phyloP scores from a whole-genome alignment of 2,888 invertebrate genomes.

The Machimus atricapillus region DNA sequence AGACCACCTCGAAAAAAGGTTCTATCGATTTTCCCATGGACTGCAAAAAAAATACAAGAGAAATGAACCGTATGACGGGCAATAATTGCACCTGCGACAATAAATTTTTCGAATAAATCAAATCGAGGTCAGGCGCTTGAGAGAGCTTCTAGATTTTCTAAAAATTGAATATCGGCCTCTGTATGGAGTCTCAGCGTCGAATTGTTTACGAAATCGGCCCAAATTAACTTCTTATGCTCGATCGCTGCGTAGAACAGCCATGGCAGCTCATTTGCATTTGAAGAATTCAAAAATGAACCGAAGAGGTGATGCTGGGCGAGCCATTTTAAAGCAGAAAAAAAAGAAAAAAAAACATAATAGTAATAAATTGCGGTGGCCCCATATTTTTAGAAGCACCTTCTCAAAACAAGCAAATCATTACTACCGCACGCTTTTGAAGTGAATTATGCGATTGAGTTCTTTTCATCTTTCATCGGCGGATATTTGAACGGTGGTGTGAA shows the following conservation, averaged over 20 bases:
- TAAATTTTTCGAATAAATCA: constrained; percentile 3
- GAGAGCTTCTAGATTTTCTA: neutral
- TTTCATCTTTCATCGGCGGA: neutral
- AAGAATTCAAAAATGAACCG: neutral
- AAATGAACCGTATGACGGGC: neutral
- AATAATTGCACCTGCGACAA: constrained; percentile 9
- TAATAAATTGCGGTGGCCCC: neutral
- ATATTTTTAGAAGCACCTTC: neutral
- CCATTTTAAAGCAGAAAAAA: neutral
- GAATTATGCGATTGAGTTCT: neutral
- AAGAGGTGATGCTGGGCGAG: neutral
- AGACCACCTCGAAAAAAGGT: neutral
- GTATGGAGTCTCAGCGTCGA: neutral
- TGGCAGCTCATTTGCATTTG: constrained; percentile 12
- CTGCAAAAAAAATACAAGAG: neutral
- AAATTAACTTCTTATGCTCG: constrained; percentile 1
- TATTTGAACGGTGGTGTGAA: neutral
- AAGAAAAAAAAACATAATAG: neutral
- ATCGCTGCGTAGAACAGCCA: neutral
- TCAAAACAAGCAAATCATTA: neutral
- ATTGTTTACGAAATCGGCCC: constrained; percentile 13
- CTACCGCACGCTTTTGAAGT: neutral
- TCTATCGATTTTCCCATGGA: constrained; percentile 16
- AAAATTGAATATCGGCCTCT: neutral
- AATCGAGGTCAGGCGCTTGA: neutral